Percentiles rank a stretch among this genome's conserved stretches.
phyloP scores from a whole-genome alignment of 2,888 invertebrate species.

The Microctonus brassicae region DNA sequence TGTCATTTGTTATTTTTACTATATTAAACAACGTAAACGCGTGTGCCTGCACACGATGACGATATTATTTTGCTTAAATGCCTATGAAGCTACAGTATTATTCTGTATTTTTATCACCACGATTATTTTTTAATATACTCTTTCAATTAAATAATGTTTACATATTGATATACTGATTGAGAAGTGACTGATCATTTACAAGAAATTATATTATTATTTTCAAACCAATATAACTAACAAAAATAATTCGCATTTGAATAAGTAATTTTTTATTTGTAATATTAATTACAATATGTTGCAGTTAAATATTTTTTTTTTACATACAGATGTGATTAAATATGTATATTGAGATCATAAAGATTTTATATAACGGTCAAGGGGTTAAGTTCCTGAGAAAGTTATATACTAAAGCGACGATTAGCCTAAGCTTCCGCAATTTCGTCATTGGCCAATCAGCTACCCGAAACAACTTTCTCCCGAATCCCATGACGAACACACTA shows the following conservation, averaged over 20 bases:
- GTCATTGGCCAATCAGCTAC: constrained; percentile 58
- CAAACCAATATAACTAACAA: too few relatives aligned
- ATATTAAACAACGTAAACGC: constrained; percentile 12
- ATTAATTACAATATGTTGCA: too few relatives aligned
- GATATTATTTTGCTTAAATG: background rate
- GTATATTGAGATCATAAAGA: background rate
- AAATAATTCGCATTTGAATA: background rate
- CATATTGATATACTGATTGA: too few relatives aligned
- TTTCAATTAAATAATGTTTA: too few relatives aligned
- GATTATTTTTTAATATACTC: too few relatives aligned
- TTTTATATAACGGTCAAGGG: constrained; percentile 59
- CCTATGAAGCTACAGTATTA: too few relatives aligned
- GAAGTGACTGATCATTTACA: too few relatives aligned
- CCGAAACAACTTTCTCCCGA: constrained; percentile 60
- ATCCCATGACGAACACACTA: constrained; percentile 49
- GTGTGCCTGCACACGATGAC: background rate
- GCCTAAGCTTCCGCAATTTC: constrained; percentile 61
- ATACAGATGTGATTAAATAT: background rate
- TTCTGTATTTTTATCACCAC: too few relatives aligned
- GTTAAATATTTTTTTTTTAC: too few relatives aligned
- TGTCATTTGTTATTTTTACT: constrained; percentile 31
- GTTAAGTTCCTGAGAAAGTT: constrained; percentile 59
- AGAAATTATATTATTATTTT: too few relatives aligned
- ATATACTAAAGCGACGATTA: constrained; percentile 53
- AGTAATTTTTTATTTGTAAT: too few relatives aligned